A percentile compares a stretch with the other conserved stretches of the same genome.
Evolutionary conservation across 64 coral and sea anemone genomes (phyloP).

Genomic region (Cladopsammia gracilis): DNA sequence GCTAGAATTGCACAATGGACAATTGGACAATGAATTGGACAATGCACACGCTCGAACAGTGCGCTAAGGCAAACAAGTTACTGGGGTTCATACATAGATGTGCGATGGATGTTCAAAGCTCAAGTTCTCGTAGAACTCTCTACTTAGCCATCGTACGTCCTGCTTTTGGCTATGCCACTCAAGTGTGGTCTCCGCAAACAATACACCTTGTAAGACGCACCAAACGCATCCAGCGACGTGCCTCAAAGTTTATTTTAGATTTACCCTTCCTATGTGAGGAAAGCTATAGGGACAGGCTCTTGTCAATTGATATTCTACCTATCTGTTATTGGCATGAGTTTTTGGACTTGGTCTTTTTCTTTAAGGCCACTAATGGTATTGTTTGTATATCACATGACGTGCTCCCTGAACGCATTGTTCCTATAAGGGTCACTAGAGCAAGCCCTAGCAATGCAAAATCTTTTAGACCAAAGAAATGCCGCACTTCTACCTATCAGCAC

Average conservation of each 20-base stretch:
- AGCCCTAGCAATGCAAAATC: constrained; percentile 36
- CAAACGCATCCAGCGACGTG: constrained; percentile 45
- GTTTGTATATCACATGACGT: constrained; percentile 33
- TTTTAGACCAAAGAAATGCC: constrained; percentile 44
- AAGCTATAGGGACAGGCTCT: no score
- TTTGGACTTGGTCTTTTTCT: constrained; percentile 42
- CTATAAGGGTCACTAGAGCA: constrained; percentile 42
- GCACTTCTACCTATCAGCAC: constrained; percentile 44
- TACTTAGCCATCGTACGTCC: constrained; percentile 40
- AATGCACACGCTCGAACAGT: constrained; percentile 35
- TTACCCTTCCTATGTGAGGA: no score
- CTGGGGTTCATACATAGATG: constrained; percentile 55
- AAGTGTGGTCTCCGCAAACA: constrained; percentile 62
- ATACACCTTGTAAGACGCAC: constrained; percentile 34
- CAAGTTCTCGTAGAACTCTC: constrained; percentile 17
- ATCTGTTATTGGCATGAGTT: no score
- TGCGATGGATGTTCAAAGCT: constrained; percentile 15
- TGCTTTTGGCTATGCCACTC: constrained; percentile 45
- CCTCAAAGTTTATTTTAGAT: no score
- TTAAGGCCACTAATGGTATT: constrained; percentile 9
- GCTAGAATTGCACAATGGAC: no score
- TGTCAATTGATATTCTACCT: no score
- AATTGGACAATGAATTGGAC: no score
- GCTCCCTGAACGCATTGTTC: constrained; percentile 31
- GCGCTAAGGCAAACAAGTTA: constrained; percentile 50